Conservation (phyloP, 2,113 vertebrate genomes). For the Gnathonemus echidnorhynchus region DNA sequence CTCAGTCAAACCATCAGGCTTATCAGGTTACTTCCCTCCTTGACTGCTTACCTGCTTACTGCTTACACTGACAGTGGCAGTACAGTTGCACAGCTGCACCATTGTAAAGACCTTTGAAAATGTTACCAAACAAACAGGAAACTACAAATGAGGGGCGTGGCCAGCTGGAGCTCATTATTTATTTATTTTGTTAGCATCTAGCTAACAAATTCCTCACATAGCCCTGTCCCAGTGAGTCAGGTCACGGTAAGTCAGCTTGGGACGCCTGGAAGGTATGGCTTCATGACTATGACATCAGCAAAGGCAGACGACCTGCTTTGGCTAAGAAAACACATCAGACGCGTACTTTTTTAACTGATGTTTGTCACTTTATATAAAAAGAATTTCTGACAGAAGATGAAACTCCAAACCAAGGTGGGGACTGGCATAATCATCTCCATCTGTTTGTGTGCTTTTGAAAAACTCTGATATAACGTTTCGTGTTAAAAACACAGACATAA, state of each 20-base stretch:
- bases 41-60: conserved; percentile 5
- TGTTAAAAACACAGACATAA: neutral
- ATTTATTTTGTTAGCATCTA: neutral
- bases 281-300: neutral
- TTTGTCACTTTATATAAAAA: neutral
- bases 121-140: neutral
- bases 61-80: no score
- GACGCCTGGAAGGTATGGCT: neutral
- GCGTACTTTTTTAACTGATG: neutral
- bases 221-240: neutral
- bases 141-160: neutral
- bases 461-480: neutral
- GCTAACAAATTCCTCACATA: neutral
- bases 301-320: neutral
- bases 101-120: neutral
- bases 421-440: neutral
- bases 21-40: neutral
- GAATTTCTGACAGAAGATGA: neutral
- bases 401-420: neutral
- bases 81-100: neutral
- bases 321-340: neutral
- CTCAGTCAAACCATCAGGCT: conserved; percentile 15
- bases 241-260: neutral
- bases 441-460: neutral
- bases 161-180: neutral